Base-by-base conservation (phyloP, 2,888 invertebrate species). In the Anodontia alba region DNA sequence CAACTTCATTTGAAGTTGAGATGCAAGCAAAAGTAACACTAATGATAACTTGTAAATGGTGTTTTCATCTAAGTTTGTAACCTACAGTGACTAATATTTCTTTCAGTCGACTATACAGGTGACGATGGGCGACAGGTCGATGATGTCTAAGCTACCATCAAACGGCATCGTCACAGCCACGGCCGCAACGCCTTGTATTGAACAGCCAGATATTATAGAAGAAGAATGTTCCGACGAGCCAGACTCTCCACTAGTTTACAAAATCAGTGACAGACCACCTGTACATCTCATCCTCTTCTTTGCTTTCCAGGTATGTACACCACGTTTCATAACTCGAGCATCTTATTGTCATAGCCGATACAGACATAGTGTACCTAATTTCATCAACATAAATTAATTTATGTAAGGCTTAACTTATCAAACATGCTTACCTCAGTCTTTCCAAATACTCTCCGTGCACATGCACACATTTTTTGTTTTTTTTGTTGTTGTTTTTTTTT, bases 221-320 rank as follows among this genome's bases (percentile, higher is more conserved):
- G 80, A 76, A 1, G 73, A 76, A 0, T 51, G 73, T 23, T 38
- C 29, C 10, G 74, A 76, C 23, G 67, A 57, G 10, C 36, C 23
- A 0, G 76, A 78, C 17, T 12, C 74, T 23, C 72, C 81, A 0
- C 68, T 89, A 1, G 62, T 87, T n/a, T 89, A 89, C 73, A 83
- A 84, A 49, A 80, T 87, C 36, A 79, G 82, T 23, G 87, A 89
- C 68, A 57, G 76, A 33, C 89, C 89, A 29, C 89, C 89, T 1
- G 5, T 86, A 20, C 87, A 87, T 70, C 83, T 89, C 12, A 76
- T 81, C 0, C 23, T 89, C 0, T 75, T 89, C 73, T 89, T 89
- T 76, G 86, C 81, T 31, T 75, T 88, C 26, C 88, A 88, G 85
- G 88, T 87, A 76, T 15, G 46, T 70, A 38, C n/a, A n/a, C n/a